Base-by-base conservation (phyloP, 2,797 vertebrate genomes). In the Gila robusta region DNA sequence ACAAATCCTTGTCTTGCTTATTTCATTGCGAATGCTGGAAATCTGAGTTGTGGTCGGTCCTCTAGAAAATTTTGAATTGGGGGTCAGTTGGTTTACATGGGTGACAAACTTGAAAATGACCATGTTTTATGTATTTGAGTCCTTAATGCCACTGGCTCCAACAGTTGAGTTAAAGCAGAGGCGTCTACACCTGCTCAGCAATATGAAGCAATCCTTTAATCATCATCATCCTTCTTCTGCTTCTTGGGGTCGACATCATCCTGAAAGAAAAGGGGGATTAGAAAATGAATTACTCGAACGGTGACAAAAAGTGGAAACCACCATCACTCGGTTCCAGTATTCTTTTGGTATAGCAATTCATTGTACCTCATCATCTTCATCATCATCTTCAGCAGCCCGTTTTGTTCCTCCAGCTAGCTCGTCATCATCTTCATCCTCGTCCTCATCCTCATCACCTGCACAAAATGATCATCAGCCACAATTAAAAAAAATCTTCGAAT, bases 211-310 rank as follows among this genome's bases (percentile, higher is more conserved):
- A 84, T 92, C 71, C 95, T 95, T 96, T 96, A 96, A 92, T 96
- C 94, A 6, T 94, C 97, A 9, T 98, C 96, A 1, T 97, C 97
- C 0, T 96, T 97, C 96, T 98, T 98, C 96, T 97, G 97, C 97
- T 97, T 98, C 96, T 98, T 98, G 94, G 96, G 95, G 87, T 97
- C 96, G 0, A 98, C 96, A 5, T 98, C 96, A 0, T 98, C 97
- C 67, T 99, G 94, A 91, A 95, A 88, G 80, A 37, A 76, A 62
- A 78, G 23, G 26, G 0, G 12, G 0, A 35, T 62, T 41, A 2
- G 47, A 52, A 66, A 81, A 56, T n/a, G 0, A 71, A 41, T 16
- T 6, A 26, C 21, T 59, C 32, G 1, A 21, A 76, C 17, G 1
- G 21, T 2, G 32, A 39, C 14, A n/a, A 54, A n/a, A 59, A 14